Evolutionary conservation across 2,888 invertebrate species (phyloP), one percentile per base, ranked within the genome.

Genomic region (Stegophylla sp.): DNA sequence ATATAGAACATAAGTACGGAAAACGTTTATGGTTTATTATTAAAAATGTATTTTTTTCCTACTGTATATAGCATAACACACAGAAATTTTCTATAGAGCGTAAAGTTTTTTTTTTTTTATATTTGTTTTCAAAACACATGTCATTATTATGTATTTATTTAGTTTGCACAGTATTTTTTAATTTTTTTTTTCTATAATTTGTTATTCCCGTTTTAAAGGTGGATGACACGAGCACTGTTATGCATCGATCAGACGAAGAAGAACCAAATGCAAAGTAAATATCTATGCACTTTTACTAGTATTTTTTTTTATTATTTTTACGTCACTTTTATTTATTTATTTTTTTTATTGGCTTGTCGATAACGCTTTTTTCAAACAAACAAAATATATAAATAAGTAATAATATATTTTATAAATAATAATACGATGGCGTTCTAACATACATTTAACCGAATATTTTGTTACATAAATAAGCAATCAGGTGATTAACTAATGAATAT

Each of bases 161-260:
- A 64, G 74, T 63, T 20, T 48, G 64, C 81, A 74, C 81, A 26
- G 17, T 74, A n/a, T n/a, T n/a, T n/a, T n/a, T n/a, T n/a, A n/a
- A n/a, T n/a, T n/a, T n/a, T n/a, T n/a, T 56, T 75, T 75, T 43
- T 64, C 15, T 66, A 81, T 74, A 74, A 72, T 64, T 81, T 81
- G 51, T 74, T 81, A 64, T 81, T 81, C 66, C 73, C 74, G 34
- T 82, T 73, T 82, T 74, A 74, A 75, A 82, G 82, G 76, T 82
- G 59, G 67, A 71, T 51, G 79, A 79, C 51, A 79, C 79, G 59
- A 79, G 79, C 79, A 79, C 79, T 71, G 69, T 28, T 79, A 61
- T 63, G 79, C 71, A 51, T 79, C 79, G 69, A 71, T 53, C 69
- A 20, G n/a, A 79, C 26, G 79, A 79, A 34, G 79, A 79, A 69